A percentile compares a stretch with the other conserved stretches of the same genome.
Evolutionary conservation across 2,113 vertebrate species (phyloP).

Genomic region (Ptyas mucosa): DNA sequence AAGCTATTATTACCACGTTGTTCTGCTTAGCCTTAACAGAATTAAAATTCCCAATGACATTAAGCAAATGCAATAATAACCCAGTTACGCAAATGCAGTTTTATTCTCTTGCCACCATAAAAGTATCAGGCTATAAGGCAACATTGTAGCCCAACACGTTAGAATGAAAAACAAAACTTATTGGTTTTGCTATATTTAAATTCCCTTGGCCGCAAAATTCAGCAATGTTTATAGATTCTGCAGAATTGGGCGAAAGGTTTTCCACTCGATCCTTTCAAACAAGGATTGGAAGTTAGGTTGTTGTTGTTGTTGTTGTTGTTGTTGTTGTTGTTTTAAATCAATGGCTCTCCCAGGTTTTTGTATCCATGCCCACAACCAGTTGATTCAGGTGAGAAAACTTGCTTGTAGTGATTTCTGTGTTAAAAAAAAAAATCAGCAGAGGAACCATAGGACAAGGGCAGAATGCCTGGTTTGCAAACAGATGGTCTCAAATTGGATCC

Average conservation of each 20-base stretch:
- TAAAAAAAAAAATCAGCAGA: neutral
- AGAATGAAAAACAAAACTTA: neutral
- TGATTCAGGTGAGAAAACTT: neutral
- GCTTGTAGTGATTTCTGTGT: neutral
- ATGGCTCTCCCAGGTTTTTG: neutral
- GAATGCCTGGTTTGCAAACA: neutral
- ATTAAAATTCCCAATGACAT: conserved; percentile 2
- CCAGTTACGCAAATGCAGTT: conserved; percentile 1
- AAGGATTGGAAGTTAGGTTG: neutral
- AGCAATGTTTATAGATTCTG: neutral
- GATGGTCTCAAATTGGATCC: neutral
- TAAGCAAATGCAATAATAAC: neutral
- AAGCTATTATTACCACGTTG: neutral
- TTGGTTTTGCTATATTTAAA: neutral
- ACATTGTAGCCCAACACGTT: neutral
- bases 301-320: no score
- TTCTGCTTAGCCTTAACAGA: neutral
- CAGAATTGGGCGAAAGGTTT: neutral
- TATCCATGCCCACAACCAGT: neutral
- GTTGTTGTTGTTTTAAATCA: neutral
- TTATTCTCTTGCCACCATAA: neutral
- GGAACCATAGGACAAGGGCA: neutral
- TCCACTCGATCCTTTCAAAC: neutral
- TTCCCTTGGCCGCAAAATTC: neutral
- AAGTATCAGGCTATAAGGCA: neutral